Percentiles rank a stretch among this genome's conserved stretches.
These are phyloP conservation scores for Leptodactylus fallax DNA, from an alignment of 2,797 vertebrate species.

Conservation along the genomic window DNA sequence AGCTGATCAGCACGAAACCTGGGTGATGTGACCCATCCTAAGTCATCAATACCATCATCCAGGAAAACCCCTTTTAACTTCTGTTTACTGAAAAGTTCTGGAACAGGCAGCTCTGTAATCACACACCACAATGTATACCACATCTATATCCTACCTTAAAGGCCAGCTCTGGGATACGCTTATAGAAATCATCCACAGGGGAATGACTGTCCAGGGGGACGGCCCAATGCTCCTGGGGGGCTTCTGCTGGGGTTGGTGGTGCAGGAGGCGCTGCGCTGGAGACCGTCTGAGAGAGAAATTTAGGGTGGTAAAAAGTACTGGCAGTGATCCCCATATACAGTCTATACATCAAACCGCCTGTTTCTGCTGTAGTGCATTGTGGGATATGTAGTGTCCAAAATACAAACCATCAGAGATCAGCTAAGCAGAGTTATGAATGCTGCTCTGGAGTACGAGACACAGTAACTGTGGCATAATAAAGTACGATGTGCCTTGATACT, in stretches of 20 bases:
- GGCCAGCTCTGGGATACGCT: conserved; percentile 87
- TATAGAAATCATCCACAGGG: conserved; percentile 89
- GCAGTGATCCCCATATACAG: not conserved
- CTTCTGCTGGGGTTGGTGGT: conserved; percentile 64
- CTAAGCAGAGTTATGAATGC: not conserved
- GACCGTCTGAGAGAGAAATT: not conserved
- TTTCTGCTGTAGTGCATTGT: not conserved
- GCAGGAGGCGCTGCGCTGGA: not conserved
- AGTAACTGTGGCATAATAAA: no score
- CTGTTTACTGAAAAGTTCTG: not conserved
- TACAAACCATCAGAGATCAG: not conserved
- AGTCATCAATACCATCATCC: no score
- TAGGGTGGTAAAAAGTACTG: not conserved
- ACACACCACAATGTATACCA: not conserved
- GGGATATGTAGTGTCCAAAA: not conserved
- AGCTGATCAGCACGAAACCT: no score
- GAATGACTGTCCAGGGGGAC: conserved; percentile 82
- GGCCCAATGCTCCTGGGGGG: conserved; percentile 86
- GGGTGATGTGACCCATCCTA: no score
- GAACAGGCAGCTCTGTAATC: not conserved
- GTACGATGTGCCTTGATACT: no score
- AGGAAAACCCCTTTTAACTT: no score
- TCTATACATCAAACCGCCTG: not conserved
- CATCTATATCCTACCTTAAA: conserved; percentile 69
- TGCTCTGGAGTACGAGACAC: not conserved